Conservation (phyloP, 1,140 invertebrate species). For the Saccostrea cuccullata region DNA sequence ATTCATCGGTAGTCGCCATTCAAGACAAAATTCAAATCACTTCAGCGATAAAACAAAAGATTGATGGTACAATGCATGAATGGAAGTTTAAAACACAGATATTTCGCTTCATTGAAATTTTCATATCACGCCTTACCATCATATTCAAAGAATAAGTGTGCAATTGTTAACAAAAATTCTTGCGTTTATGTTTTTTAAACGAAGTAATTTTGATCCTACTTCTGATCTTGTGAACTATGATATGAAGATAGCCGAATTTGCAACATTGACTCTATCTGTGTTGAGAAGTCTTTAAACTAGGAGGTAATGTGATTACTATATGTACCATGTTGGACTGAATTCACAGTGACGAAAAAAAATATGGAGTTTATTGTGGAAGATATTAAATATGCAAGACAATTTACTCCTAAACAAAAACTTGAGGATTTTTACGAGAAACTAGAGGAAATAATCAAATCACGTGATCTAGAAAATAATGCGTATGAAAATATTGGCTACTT, state of each 20-base stretch:
- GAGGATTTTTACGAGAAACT: constrained; percentile 32
- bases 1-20: no score
- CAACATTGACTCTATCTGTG: background rate
- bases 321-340: background rate
- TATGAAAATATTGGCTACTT: constrained; percentile 41
- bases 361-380: constrained; percentile 39
- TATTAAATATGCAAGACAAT: constrained; percentile 34
- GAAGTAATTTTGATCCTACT: background rate
- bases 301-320: background rate
- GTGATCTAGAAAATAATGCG: constrained; percentile 29
- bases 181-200: background rate
- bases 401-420: constrained; percentile 25
- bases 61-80: background rate
- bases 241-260: background rate
- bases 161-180: constrained; percentile 5
- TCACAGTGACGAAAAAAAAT: background rate
- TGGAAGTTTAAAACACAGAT: constrained; percentile 13
- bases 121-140: background rate
- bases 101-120: constrained; percentile 19
- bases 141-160: background rate
- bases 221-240: constrained; percentile 30
- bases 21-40: no score
- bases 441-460: background rate
- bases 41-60: background rate
- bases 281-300: background rate